phyloP scores from a whole-genome alignment of 2,888 invertebrate genomes.

The Cheilosia scutellata region DNA sequence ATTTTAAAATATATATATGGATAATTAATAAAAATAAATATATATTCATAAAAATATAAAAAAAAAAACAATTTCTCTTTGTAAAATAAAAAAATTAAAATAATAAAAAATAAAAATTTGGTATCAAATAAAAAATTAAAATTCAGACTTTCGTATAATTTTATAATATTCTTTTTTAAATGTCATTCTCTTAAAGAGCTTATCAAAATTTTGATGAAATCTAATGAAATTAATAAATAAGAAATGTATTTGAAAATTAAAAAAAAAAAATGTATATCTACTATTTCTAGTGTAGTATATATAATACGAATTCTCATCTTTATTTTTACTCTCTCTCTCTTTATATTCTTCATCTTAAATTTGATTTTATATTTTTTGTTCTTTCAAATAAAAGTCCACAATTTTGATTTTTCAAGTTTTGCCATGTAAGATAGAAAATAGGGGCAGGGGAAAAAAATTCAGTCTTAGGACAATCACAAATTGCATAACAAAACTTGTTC shows the following conservation, averaged over 20 bases:
- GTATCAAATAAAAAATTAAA: slow-evolving; percentile 70
- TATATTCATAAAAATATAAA: slow-evolving; percentile 28
- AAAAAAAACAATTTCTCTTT: slow-evolving; percentile 42
- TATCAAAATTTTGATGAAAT: slow-evolving; percentile 65
- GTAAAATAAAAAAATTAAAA: slow-evolving; percentile 43
- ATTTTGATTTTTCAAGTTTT: slow-evolving; percentile 71
- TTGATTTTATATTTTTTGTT: slow-evolving; percentile 34
- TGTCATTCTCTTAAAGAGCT: slow-evolving; percentile 43
- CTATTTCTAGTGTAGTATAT: slow-evolving; percentile 61
- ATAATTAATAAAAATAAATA: slow-evolving; percentile 15
- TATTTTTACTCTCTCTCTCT: slow-evolving; percentile 69
- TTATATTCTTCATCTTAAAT: slow-evolving; percentile 45
- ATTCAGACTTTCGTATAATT: slow-evolving; percentile 64
- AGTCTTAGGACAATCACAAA: slow-evolving; percentile 81
- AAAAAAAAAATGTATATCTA: slow-evolving; percentile 52
- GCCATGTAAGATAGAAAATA: slow-evolving; percentile 66
- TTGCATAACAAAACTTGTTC: slow-evolving; percentile 78
- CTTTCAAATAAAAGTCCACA: slow-evolving; percentile 53
- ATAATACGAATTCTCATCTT: slow-evolving; percentile 70
- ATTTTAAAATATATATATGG: slow-evolving; percentile 36
- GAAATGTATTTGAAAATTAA: slow-evolving; percentile 59
- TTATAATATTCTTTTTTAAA: slow-evolving; percentile 27
- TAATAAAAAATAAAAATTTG: slow-evolving; percentile 58
- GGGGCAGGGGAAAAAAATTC: slow-evolving; percentile 77
- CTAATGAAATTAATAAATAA: slow-evolving; percentile 70